Percentiles rank a stretch among this genome's conserved stretches.
Evolutionary conservation across 2,113 vertebrate genomes (phyloP).

Genomic region (Callionymus lyra): DNA sequence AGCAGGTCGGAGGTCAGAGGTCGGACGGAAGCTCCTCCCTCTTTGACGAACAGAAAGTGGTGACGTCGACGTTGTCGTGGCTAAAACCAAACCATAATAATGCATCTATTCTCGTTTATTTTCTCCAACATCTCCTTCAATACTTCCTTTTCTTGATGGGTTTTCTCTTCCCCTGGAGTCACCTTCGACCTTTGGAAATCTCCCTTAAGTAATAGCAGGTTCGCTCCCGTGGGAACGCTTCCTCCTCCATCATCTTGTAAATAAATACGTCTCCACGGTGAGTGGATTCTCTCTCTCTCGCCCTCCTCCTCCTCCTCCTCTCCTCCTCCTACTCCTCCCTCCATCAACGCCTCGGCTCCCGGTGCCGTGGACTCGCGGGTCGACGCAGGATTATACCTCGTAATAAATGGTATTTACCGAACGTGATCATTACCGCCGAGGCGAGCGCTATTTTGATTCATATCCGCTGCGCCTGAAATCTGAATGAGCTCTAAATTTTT

Average conservation of each 20-base stretch:
- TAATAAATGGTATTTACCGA: constrained; percentile 44
- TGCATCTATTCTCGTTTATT: not conserved
- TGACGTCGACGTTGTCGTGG: no score
- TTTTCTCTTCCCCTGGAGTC: constrained; percentile 4
- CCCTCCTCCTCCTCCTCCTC: constrained; percentile 21
- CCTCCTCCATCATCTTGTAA: constrained; percentile 12
- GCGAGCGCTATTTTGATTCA: constrained; percentile 49
- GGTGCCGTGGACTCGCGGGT: constrained; percentile 16
- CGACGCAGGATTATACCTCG: constrained; percentile 31
- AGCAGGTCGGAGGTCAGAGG: no score
- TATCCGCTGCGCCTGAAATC: constrained; percentile 40
- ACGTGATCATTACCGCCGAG: constrained; percentile 41
- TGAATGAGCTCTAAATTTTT: constrained; percentile 65
- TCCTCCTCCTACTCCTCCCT: constrained; percentile 26
- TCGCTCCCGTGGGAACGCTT: constrained; percentile 19
- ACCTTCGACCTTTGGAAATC: constrained; percentile 24
- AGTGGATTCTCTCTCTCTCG: not conserved
- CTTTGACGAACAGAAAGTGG: no score
- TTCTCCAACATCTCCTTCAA: not conserved
- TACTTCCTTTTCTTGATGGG: not conserved
- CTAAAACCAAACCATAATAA: no score
- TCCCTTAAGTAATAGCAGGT: constrained; percentile 16
- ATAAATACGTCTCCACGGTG: constrained; percentile 21
- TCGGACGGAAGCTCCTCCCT: no score
- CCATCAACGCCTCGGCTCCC: constrained; percentile 13